A percentile compares a stretch with the other conserved stretches of the same genome.
Conservation (phyloP, 2,888 invertebrate genomes). For the Drosophila austrosaltans region DNA sequence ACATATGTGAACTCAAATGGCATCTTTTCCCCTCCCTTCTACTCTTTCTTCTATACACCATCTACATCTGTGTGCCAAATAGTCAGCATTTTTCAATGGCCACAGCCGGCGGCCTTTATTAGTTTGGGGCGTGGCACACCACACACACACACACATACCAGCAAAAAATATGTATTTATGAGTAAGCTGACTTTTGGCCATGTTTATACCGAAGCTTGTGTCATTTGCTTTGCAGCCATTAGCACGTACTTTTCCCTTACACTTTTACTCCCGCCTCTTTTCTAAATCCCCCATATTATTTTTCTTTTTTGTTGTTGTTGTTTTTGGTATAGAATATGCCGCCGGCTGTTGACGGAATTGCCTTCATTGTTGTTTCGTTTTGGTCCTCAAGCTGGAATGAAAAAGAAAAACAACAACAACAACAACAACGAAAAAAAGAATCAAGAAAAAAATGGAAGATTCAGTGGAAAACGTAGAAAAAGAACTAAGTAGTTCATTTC, state of each 20-base stretch:
- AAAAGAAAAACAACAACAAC: not conserved
- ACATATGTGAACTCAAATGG: slow-evolving; percentile 37
- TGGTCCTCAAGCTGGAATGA: slow-evolving; percentile 27
- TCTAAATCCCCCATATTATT: not conserved
- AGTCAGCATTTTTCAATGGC: slow-evolving; percentile 73
- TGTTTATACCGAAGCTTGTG: slow-evolving; percentile 61
- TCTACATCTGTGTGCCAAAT: slow-evolving; percentile 54
- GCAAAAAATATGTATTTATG: slow-evolving; percentile 52
- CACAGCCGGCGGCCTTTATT: slow-evolving; percentile 66
- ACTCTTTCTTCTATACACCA: slow-evolving; percentile 19
- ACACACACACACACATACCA: slow-evolving; percentile 17
- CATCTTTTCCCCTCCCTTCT: slow-evolving; percentile 16
- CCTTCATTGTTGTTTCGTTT: slow-evolving; percentile 73
- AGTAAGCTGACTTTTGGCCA: slow-evolving; percentile 66
- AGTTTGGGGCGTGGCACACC: slow-evolving; percentile 54
- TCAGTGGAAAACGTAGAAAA: slow-evolving; percentile 20
- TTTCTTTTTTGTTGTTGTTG: not conserved
- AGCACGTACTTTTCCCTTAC: slow-evolving; percentile 70
- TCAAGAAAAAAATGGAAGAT: slow-evolving; percentile 1
- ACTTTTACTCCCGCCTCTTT: not conserved
- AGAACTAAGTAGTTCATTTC: slow-evolving; percentile 76
- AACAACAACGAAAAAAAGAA: not conserved
- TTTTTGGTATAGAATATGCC: slow-evolving; percentile 29
- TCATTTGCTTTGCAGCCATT: slow-evolving; percentile 75
- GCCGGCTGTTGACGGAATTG: slow-evolving; percentile 63